Base-by-base conservation (phyloP, 1,140 invertebrate genomes). In the Danaus melanippus region DNA sequence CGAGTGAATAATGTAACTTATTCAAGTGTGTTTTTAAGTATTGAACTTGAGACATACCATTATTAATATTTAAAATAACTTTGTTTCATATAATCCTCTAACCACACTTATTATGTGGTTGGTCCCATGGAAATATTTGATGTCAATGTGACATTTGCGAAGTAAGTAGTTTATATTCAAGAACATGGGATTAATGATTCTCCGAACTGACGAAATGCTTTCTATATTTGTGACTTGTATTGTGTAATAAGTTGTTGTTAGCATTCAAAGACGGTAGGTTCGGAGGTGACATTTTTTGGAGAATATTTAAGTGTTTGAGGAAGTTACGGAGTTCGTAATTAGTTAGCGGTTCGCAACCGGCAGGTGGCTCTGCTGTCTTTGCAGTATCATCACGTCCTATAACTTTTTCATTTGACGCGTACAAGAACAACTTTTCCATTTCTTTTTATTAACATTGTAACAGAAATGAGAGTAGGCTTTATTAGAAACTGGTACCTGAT, bases 401-500 rank as follows among this genome's bases (percentile, higher is more conserved):
- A 86, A 84, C 80, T 84, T 84, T 83, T 82, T 84, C 80, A 84
- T 84, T 84, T 84, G 80, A 82, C 76, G 74, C 74, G 77, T 70
- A 78, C 69, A 68, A 72, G 71, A 70, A 66, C 62, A 83, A 83
- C 79, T 84, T 84, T 83, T 76, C 76, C 76, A 84, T 84, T 86
- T 82, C 78, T 81, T 84, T 84, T 82, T 86, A 84, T 82, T 86
- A 84, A 84, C 77, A 80, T 72, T 76, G 73, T 77, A 81, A 82
- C 75, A 73, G 76, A 80, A 80, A 82, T 81, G 76, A 74, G 79
- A 81, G 75, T 77, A 68, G 76, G 78, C 74, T 76, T 79, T 79
- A 79, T 75, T 76, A 77, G 74, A 71, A 79, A 79, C 69, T 66
- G 76, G 80, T 84, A 84, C 78, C 76, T 81, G 73, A 81, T 71